phyloP scores from a whole-genome alignment of 2,888 invertebrate genomes.

The Chrysomela aeneicollis region DNA sequence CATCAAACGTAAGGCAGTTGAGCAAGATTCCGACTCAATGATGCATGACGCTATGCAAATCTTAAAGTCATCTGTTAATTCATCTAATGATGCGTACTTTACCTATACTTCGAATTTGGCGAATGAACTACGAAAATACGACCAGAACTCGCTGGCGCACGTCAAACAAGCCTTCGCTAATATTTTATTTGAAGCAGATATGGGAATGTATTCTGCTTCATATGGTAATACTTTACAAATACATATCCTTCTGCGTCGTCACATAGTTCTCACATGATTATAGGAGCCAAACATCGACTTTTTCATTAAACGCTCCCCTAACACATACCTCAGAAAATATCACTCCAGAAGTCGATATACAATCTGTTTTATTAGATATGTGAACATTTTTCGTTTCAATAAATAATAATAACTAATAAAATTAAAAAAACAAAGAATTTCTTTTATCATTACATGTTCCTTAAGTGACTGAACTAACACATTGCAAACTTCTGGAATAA shows the following conservation, averaged over 20 bases:
- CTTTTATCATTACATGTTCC: conserved; percentile 20
- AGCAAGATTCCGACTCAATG: conserved; percentile 4
- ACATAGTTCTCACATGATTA: not conserved
- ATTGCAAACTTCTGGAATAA: conserved; percentile 26
- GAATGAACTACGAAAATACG: conserved; percentile 20
- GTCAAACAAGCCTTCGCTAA: conserved; percentile 15
- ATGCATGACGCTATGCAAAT: conserved; percentile 2
- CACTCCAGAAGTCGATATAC: conserved; percentile 11
- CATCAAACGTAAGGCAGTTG: not conserved
- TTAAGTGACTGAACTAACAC: conserved; percentile 17
- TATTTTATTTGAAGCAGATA: conserved; percentile 20
- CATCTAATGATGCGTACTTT: conserved; percentile 9
- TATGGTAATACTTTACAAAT: not conserved
- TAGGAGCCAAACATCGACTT: not conserved
- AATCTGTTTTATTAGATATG: conserved; percentile 10
- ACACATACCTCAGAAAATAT: not conserved
- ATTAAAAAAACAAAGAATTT: not conserved
- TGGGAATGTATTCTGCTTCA: conserved; percentile 10
- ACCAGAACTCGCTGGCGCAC: conserved; percentile 17
- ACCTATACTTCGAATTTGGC: conserved; percentile 17
- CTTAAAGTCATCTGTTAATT: conserved; percentile 8
- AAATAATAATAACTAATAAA: conserved; percentile 14
- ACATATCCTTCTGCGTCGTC: conserved; percentile 1
- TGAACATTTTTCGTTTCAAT: conserved; percentile 7
- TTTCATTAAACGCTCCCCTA: not conserved